These are phyloP conservation scores for Minunthozetes semirufus DNA, from an alignment of 2,888 invertebrate species.

Conservation along the genomic window DNA sequence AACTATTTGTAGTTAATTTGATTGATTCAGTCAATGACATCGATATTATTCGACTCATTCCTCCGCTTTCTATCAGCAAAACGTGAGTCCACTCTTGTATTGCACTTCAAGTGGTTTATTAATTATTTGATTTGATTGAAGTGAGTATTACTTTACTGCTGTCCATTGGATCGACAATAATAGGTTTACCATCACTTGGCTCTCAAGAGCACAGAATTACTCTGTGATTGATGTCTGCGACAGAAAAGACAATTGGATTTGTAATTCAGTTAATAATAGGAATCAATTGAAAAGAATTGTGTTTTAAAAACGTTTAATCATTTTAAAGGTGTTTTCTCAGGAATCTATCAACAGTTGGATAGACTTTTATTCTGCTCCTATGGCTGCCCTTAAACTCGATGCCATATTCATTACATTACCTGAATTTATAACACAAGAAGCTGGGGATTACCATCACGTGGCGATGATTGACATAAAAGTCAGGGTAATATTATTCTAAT, in stretches of 20 bases:
- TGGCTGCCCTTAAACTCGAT: conserved; percentile 40
- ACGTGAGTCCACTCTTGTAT: conserved; percentile 1
- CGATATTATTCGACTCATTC: not conserved
- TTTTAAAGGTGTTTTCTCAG: conserved; percentile 10
- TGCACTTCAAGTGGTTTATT: not conserved
- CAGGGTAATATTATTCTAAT: not conserved
- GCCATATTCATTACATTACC: conserved; percentile 47
- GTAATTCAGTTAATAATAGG: conserved; percentile 37
- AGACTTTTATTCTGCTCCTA: conserved; percentile 39
- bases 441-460: conserved; percentile 48
- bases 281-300: conserved; percentile 28
- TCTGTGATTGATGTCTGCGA: conserved; percentile 41
- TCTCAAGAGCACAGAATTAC: conserved; percentile 40
- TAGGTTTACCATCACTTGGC: conserved; percentile 65
- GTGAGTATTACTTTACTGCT: conserved; percentile 76
- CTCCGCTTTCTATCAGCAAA: conserved; percentile 4
- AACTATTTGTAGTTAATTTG: conserved; percentile 43
- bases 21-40: conserved; percentile 13
- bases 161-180: conserved; percentile 81
- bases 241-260: conserved; percentile 39
- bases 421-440: conserved; percentile 38
- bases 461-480: conserved; percentile 46
- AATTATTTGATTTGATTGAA: conserved; percentile 42
- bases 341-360: conserved; percentile 40
- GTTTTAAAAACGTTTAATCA: not conserved